Conservation (phyloP, 2,797 vertebrate species). For the Decapterus maruadsi region DNA sequence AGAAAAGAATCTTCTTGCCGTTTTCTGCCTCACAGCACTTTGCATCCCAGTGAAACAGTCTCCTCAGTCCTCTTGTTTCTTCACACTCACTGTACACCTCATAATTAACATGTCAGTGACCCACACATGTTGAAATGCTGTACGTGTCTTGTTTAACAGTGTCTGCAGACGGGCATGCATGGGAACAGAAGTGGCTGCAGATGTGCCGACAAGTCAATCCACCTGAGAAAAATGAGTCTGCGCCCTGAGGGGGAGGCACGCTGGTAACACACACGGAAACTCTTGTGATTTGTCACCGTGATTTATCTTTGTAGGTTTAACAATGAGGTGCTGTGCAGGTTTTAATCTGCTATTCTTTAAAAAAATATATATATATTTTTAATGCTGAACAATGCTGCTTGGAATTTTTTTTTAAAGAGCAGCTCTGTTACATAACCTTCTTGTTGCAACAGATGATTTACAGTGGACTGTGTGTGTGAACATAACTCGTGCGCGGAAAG, state of each 20-base stretch:
- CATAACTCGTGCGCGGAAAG: constrained; percentile 23
- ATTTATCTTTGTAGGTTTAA: constrained; percentile 37
- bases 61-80: not conserved
- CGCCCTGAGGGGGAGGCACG: not conserved
- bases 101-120: not conserved
- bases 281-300: constrained; percentile 36
- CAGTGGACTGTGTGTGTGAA: constrained; percentile 30
- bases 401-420: constrained; percentile 15
- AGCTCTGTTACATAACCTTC: constrained; percentile 43
- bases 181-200: constrained; percentile 24
- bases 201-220: constrained; percentile 43
- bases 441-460: constrained; percentile 58
- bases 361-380: too few relatives aligned
- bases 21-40: not conserved
- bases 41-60: not conserved
- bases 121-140: not conserved
- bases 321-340: constrained; percentile 8
- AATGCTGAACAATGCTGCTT: constrained; percentile 6
- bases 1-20: not conserved
- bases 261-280: constrained; percentile 9
- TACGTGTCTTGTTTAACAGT: not conserved
- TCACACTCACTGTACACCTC: not conserved
- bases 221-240: constrained; percentile 19
- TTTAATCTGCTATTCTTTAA: constrained; percentile 24
- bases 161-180: not conserved